A percentile compares a stretch with the other conserved stretches of the same genome.
These are phyloP conservation scores for Heterodera schachtii DNA, from an alignment of 1,140 invertebrate genomes.

Conservation along the genomic window DNA sequence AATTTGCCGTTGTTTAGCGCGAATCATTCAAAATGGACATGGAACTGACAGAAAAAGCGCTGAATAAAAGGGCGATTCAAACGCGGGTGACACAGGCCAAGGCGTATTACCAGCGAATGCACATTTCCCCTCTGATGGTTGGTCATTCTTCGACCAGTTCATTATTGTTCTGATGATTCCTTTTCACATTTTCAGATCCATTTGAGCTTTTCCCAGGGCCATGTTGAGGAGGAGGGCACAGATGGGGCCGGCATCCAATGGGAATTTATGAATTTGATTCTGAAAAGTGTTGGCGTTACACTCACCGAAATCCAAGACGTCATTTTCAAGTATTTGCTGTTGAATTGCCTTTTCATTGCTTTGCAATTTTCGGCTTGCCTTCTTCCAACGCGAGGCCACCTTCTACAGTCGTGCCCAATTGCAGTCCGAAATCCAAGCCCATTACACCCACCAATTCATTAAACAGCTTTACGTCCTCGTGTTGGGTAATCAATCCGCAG, in stretches of 20 bases:
- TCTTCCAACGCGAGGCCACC: constrained; percentile 84
- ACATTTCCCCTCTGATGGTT: constrained; percentile 95
- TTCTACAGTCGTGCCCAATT: constrained; percentile 87
- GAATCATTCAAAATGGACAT: constrained; percentile 66
- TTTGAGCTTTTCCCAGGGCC: constrained; percentile 77
- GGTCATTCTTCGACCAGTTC: neutral
- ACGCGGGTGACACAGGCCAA: constrained; percentile 74
- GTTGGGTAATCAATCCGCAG: neutral
- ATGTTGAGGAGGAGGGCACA: constrained; percentile 70
- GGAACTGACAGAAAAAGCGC: constrained; percentile 54
- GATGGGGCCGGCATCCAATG: constrained; percentile 59
- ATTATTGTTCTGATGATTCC: constrained; percentile 9
- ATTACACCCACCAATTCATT: constrained; percentile 86
- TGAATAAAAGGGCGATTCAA: constrained; percentile 61
- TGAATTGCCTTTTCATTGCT: constrained; percentile 8
- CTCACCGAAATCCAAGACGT: constrained; percentile 90
- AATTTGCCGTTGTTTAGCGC: constrained; percentile 54
- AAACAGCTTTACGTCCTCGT: constrained; percentile 96
- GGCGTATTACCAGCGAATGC: constrained; percentile 91
- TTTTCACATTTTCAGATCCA: constrained; percentile 72
- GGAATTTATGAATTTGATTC: constrained; percentile 68
- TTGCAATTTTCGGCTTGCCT: constrained; percentile 77
- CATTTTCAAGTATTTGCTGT: constrained; percentile 78
- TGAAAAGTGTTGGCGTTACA: constrained; percentile 85
- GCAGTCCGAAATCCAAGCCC: constrained; percentile 79